phyloP scores from a whole-genome alignment of 2,888 invertebrate species.

The Choristoneura rosaceana region DNA sequence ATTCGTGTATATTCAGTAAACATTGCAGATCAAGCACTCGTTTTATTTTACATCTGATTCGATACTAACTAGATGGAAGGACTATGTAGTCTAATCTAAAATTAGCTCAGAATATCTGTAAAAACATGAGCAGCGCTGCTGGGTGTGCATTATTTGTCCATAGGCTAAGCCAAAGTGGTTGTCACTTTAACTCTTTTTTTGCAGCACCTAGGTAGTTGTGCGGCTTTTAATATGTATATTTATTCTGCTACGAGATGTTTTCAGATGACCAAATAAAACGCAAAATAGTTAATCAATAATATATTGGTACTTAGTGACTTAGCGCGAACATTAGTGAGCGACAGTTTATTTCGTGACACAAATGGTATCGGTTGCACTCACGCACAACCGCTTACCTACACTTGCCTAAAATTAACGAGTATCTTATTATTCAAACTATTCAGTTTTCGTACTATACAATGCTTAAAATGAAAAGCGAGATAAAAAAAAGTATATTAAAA shows the following conservation, averaged over 20 bases:
- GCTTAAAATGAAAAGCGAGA: background rate
- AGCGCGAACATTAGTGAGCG: background rate
- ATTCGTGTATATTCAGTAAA: constrained; percentile 80
- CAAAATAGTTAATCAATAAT: background rate
- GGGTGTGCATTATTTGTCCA: no score
- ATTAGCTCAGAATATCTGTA: no score
- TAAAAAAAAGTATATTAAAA: constrained; percentile 4
- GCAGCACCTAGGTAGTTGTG: no score
- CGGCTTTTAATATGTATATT: no score
- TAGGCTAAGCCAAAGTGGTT: no score
- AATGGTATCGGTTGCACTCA: background rate
- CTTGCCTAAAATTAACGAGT: background rate
- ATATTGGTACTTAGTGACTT: constrained; percentile 10
- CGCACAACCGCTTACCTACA: background rate
- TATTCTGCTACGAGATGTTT: no score
- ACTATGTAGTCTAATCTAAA: background rate
- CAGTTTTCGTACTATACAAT: background rate
- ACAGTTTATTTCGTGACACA: background rate
- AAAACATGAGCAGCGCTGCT: no score
- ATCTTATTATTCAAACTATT: background rate
- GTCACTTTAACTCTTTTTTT: no score
- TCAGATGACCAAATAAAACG: background rate
- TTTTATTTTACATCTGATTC: constrained; percentile 52
- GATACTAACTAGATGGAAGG: background rate
- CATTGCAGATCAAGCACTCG: constrained; percentile 55